Conservation (phyloP, 2,888 invertebrate genomes). For the Venusia cambrica region DNA sequence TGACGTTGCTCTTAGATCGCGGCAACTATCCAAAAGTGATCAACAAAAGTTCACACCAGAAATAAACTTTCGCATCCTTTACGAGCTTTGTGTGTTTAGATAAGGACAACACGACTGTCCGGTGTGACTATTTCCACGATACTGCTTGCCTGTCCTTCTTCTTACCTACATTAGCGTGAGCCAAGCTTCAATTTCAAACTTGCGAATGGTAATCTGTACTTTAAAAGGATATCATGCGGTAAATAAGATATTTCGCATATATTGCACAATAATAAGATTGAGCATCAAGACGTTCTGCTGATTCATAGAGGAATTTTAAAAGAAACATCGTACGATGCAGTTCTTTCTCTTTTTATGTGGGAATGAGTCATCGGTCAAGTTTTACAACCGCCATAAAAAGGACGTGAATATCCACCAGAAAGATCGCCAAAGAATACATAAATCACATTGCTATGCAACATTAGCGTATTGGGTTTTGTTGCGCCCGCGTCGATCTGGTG, state of each 20-base stretch:
- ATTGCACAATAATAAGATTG: too few species aligned
- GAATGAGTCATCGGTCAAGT: conserved; percentile 17
- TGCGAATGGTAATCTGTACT: conserved; percentile 30
- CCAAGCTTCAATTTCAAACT: conserved; percentile 28
- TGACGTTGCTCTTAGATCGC: conserved; percentile 59
- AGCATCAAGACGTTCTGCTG: too few species aligned
- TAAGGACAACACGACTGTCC: conserved; percentile 48
- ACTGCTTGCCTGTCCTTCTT: conserved; percentile 48
- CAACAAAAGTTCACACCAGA: conserved; percentile 55
- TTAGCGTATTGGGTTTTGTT: conserved; percentile 27
- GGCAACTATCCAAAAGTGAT: conserved; percentile 53
- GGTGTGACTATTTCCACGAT: conserved; percentile 44
- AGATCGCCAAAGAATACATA: conserved; percentile 29
- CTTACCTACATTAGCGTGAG: conserved; percentile 29
- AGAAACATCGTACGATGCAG: not conserved
- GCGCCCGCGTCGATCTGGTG: conserved; percentile 26
- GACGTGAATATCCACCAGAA: conserved; percentile 18
- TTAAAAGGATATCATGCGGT: conserved; percentile 25
- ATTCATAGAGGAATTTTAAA: not conserved
- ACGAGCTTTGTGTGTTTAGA: conserved; percentile 43
- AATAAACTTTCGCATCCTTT: conserved; percentile 65
- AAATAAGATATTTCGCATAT: conserved; percentile 11
- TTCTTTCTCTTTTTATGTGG: conserved; percentile 11
- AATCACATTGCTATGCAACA: conserved; percentile 40
- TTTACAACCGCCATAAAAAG: conserved; percentile 19